Conservation (phyloP, 2,888 invertebrate genomes). For the Agriopis leucophaearia region DNA sequence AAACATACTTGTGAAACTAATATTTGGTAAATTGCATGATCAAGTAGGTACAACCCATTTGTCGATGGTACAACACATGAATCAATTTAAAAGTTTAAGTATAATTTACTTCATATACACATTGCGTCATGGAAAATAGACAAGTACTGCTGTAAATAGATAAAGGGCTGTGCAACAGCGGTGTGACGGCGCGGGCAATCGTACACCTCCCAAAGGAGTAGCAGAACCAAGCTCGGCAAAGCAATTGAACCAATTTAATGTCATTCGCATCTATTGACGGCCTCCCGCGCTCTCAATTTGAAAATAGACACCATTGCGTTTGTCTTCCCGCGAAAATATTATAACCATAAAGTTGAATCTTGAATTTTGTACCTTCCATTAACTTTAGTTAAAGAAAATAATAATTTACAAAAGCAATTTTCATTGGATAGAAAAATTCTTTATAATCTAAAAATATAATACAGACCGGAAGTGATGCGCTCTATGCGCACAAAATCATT, state of each 20-base stretch:
- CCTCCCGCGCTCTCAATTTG: constrained; percentile 80
- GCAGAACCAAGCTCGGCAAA: constrained; percentile 75
- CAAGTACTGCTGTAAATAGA: constrained; percentile 54
- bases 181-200: constrained; percentile 49
- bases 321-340: constrained; percentile 68
- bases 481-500: no score
- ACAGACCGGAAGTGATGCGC: no score
- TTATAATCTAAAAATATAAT: no score
- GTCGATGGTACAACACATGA: no score
- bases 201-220: constrained; percentile 73
- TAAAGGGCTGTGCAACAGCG: constrained; percentile 52
- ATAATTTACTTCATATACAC: constrained; percentile 20
- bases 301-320: constrained; percentile 79
- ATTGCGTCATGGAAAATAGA: constrained; percentile 56
- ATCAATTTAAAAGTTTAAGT: background rate
- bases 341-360: constrained; percentile 19
- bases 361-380: background rate
- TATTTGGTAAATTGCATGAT: background rate
- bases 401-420: background rate
- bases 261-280: constrained; percentile 82
- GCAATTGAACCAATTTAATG: constrained; percentile 85
- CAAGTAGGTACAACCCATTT: background rate
- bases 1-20: background rate
- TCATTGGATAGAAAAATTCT: no score
- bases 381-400: background rate